Conservation (phyloP, 2,113 vertebrate genomes). For the Hemichromis elongatus region DNA sequence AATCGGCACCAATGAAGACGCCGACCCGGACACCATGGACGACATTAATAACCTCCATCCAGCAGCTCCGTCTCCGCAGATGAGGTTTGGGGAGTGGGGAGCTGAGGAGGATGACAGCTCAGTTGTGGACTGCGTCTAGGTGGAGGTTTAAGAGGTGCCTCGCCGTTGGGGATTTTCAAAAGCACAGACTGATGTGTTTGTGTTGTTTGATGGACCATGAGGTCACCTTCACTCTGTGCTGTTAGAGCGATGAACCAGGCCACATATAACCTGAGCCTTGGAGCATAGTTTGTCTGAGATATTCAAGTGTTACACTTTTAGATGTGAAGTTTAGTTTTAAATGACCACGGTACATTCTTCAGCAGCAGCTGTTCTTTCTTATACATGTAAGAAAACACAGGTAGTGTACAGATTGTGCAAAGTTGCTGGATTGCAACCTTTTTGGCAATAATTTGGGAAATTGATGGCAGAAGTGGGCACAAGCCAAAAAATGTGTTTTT, state of each 20-base stretch:
- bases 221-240: not conserved
- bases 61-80: slow-evolving; percentile 67
- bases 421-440: not conserved
- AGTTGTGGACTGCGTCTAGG: slow-evolving; percentile 71
- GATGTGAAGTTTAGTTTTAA: not conserved
- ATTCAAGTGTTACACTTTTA: not conserved
- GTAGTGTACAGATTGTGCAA: not conserved
- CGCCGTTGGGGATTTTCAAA: not conserved
- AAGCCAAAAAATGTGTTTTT: not conserved
- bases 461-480: not conserved
- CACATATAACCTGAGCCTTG: not conserved
- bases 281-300: not conserved
- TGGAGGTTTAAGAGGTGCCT: not conserved
- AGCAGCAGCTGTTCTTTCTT: not conserved
- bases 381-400: not conserved
- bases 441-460: not conserved
- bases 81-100: slow-evolving; percentile 77
- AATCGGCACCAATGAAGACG: slow-evolving; percentile 32
- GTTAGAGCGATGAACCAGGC: not conserved
- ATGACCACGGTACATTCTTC: not conserved
- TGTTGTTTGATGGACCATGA: not conserved
- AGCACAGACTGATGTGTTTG: not conserved
- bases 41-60: slow-evolving; percentile 69
- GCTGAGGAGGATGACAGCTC: slow-evolving; percentile 69
- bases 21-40: slow-evolving; percentile 51